These are phyloP conservation scores for Tetrax tetrax DNA, from an alignment of 2,113 vertebrate genomes.

Conservation along the genomic window DNA sequence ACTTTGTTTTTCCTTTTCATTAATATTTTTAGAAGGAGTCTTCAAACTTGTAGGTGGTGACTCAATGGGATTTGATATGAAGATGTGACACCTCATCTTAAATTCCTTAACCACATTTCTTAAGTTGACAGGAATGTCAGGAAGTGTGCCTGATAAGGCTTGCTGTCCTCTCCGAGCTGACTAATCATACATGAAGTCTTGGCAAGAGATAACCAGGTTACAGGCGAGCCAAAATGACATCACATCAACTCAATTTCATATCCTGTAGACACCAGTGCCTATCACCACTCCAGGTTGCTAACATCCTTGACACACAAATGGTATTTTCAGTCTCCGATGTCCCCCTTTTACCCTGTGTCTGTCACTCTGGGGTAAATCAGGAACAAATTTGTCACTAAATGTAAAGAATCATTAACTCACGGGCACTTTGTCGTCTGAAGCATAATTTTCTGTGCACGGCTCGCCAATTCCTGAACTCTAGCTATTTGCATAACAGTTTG, in stretches of 20 bases:
- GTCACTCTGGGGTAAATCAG: constrained; percentile 79
- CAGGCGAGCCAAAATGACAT: constrained; percentile 85
- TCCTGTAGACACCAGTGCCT: constrained; percentile 83
- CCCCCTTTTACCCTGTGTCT: constrained; percentile 75
- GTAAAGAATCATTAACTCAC: constrained; percentile 77
- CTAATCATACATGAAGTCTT: constrained; percentile 87
- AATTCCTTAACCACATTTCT: constrained; percentile 82
- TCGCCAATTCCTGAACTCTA: constrained; percentile 56
- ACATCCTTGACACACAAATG: constrained; percentile 84
- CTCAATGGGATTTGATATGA: constrained; percentile 80
- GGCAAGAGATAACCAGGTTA: constrained; percentile 83
- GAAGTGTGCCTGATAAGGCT: constrained; percentile 82
- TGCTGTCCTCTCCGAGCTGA: constrained; percentile 76
- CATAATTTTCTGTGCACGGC: constrained; percentile 44
- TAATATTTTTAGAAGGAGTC: constrained; percentile 75
- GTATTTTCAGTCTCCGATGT: constrained; percentile 76
- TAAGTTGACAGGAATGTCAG: constrained; percentile 82
- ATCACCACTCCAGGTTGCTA: constrained; percentile 83
- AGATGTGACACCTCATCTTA: constrained; percentile 92
- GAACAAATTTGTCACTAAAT: constrained; percentile 79
- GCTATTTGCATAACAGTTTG: constrained; percentile 78
- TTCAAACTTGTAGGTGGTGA: constrained; percentile 82
- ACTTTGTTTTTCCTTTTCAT: constrained; percentile 64
- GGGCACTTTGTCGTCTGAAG: constrained; percentile 72
- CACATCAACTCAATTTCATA: constrained; percentile 89